A percentile compares a stretch with the other conserved stretches of the same genome.
Evolutionary conservation across 1,140 invertebrate genomes (phyloP).

Genomic region (Hycleus cichorii): DNA sequence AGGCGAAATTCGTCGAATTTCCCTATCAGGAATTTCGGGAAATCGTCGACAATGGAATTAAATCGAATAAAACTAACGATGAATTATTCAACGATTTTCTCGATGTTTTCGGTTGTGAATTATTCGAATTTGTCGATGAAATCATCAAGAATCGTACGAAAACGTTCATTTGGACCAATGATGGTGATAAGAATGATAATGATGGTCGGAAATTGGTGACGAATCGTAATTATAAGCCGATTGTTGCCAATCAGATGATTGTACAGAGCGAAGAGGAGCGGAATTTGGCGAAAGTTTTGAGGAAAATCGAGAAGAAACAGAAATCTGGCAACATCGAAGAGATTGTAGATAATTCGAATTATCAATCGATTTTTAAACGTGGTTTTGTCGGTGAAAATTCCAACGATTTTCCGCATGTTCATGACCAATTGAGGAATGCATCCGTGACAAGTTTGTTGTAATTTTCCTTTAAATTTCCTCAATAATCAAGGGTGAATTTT

Average conservation of each 20-base stretch:
- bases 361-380: conserved; percentile 27
- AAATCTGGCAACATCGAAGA: conserved; percentile 11
- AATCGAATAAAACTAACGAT: conserved; percentile 56
- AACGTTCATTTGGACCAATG: conserved; percentile 31
- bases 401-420: conserved; percentile 29
- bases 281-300: conserved; percentile 67
- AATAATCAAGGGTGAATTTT: not conserved
- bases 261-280: conserved; percentile 82
- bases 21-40: conserved; percentile 23
- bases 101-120: conserved; percentile 79
- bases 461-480: not conserved
- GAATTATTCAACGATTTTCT: conserved; percentile 82
- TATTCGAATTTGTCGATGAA: conserved; percentile 76
- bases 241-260: conserved; percentile 48
- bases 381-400: conserved; percentile 14
- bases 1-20: conserved; percentile 18
- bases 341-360: conserved; percentile 3
- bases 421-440: conserved; percentile 27
- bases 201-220: not conserved
- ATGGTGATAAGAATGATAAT: conserved; percentile 16
- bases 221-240: conserved; percentile 10
- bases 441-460: conserved; percentile 27
- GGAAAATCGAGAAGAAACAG: conserved; percentile 81
- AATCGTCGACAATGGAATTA: conserved; percentile 21
- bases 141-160: conserved; percentile 64